Conservation (phyloP, 1,140 invertebrate genomes). For the Lepidurus packardi region DNA sequence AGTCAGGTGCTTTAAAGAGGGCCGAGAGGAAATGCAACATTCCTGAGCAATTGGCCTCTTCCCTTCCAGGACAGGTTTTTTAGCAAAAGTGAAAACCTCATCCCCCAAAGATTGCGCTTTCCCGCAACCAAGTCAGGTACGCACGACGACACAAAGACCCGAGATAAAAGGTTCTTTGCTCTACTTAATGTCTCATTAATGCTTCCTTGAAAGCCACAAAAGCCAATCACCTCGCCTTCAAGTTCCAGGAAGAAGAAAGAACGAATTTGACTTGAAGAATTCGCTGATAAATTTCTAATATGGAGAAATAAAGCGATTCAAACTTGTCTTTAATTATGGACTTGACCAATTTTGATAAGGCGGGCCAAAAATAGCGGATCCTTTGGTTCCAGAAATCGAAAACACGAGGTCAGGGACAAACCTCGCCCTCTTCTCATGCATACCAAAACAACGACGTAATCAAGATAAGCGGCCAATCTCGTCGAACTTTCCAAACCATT, state of each 20-base stretch:
- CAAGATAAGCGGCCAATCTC: too few species aligned
- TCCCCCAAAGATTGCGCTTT: background rate
- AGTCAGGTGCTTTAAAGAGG: background rate
- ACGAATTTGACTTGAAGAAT: background rate
- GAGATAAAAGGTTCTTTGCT: constrained; percentile 14
- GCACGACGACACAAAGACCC: background rate
- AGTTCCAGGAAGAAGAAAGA: background rate
- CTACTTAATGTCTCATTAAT: background rate
- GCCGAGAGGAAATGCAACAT: background rate
- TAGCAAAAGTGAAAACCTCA: background rate
- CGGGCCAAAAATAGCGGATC: too few species aligned
- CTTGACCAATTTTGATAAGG: too few species aligned
- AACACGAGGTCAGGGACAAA: too few species aligned
- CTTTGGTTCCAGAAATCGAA: too few species aligned
- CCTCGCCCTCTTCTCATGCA: too few species aligned
- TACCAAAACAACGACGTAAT: too few species aligned
- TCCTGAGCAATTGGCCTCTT: background rate
- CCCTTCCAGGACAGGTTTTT: background rate
- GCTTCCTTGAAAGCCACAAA: background rate
- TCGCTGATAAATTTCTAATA: background rate
- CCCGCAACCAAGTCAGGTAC: background rate
- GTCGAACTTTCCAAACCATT: too few species aligned
- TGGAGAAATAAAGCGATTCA: background rate
- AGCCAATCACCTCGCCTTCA: background rate
- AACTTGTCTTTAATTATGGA: background rate